These are phyloP conservation scores for Pheosia tremula DNA, from an alignment of 2,888 invertebrate genomes.

Conservation along the genomic window DNA sequence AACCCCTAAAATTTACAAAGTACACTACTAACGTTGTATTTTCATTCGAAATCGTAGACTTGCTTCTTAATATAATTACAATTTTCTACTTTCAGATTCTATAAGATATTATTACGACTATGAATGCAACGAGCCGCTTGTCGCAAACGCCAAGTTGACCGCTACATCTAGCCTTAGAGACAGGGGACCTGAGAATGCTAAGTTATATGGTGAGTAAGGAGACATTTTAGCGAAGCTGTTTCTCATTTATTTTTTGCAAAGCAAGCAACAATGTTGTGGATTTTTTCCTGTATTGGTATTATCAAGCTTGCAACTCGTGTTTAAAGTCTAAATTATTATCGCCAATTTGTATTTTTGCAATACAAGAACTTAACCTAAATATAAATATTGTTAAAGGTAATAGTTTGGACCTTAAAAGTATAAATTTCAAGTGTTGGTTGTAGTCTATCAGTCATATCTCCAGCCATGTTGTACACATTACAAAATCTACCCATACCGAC, in stretches of 20 bases:
- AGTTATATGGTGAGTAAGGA: conserved; percentile 90
- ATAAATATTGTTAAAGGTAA: background rate
- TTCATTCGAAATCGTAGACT: background rate
- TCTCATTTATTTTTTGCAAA: background rate
- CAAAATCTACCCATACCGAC: too few species aligned
- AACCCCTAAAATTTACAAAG: background rate
- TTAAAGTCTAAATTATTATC: background rate
- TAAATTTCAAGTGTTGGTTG: too few species aligned
- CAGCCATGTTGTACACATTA: too few species aligned
- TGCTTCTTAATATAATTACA: background rate
- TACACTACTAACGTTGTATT: background rate
- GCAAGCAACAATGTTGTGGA: background rate
- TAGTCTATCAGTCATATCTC: too few species aligned
- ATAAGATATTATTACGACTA: conserved; percentile 77
- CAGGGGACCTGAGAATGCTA: conserved; percentile 93
- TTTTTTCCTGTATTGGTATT: background rate
- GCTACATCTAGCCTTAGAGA: conserved; percentile 93
- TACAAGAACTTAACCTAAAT: too few species aligned
- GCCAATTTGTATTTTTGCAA: background rate
- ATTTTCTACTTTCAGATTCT: conserved; percentile 60
- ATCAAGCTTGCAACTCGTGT: background rate
- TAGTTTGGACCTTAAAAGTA: background rate
- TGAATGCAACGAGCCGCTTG: conserved; percentile 92
- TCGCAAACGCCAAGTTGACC: conserved; percentile 88
- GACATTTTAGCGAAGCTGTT: background rate